Conservation (phyloP, 2,113 vertebrate species). For the Rynchops niger region DNA sequence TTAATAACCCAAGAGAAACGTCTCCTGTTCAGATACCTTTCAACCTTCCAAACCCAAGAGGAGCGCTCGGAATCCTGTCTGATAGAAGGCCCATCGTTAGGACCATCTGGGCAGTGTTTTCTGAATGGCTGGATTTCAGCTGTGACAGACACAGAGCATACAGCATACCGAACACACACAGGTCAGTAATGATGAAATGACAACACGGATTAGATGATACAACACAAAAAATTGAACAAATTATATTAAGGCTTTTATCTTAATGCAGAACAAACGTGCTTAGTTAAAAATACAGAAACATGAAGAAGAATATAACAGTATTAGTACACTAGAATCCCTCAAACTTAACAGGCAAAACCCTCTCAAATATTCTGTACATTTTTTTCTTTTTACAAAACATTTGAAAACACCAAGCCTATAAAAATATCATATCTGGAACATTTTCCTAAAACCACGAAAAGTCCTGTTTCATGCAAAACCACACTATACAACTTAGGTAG, state of each 20-base stretch:
- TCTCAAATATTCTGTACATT: background rate
- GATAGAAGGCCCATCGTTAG: background rate
- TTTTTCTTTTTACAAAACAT: background rate
- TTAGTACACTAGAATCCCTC: background rate
- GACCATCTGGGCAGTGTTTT: background rate
- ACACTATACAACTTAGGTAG: background rate
- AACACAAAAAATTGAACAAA: background rate
- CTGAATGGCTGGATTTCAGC: background rate
- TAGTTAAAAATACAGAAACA: background rate
- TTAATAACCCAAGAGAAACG: background rate
- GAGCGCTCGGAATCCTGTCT: background rate
- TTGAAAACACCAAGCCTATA: background rate
- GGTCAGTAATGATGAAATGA: background rate
- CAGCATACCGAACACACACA: background rate
- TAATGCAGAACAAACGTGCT: background rate
- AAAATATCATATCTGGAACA: background rate
- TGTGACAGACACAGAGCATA: background rate
- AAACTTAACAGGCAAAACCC: background rate
- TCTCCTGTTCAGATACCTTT: background rate
- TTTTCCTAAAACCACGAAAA: background rate
- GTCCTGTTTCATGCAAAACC: background rate
- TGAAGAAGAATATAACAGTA: background rate
- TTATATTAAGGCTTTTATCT: conserved; percentile 36
- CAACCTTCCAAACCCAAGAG: background rate
- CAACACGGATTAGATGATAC: background rate